These are phyloP conservation scores for Rhinoraja longicauda DNA, from an alignment of 2,797 vertebrate genomes.

Conservation along the genomic window DNA sequence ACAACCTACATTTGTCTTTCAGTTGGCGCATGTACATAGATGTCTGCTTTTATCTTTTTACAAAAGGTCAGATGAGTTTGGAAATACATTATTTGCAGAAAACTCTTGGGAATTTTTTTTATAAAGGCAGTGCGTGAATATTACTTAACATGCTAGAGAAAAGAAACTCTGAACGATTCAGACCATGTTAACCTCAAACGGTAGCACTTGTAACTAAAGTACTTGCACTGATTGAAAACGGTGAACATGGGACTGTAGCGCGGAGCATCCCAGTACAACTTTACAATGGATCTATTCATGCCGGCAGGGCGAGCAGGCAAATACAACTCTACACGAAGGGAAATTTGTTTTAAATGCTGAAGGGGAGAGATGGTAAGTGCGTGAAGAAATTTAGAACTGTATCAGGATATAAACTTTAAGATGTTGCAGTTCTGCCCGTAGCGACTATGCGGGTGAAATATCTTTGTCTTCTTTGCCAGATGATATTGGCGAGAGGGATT, in stretches of 20 bases:
- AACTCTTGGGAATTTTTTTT: not conserved
- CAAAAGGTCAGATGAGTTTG: not conserved
- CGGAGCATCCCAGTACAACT: not conserved
- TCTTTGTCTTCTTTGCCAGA: conserved; percentile 79
- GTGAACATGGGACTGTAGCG: not conserved
- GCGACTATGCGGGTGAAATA: conserved; percentile 69
- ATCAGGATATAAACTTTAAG: conserved; percentile 25
- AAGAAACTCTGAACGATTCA: not conserved
- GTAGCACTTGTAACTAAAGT: not conserved
- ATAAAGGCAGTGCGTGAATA: not conserved
- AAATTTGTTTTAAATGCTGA: conserved; percentile 10
- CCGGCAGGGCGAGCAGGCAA: not conserved
- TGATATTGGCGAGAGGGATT: conserved; percentile 85
- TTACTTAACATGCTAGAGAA: not conserved
- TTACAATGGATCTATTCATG: not conserved
- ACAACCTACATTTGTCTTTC: not conserved
- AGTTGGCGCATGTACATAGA: not conserved
- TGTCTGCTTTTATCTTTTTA: not conserved
- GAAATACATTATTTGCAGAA: conserved; percentile 22
- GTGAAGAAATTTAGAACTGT: not conserved
- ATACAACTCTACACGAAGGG: not conserved
- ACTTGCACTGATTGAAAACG: not conserved
- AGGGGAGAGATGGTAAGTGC: not conserved
- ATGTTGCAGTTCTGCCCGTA: not conserved
- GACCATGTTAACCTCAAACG: not conserved